Conservation (phyloP, 2,113 vertebrate genomes). For the Melozone crissalis region DNA sequence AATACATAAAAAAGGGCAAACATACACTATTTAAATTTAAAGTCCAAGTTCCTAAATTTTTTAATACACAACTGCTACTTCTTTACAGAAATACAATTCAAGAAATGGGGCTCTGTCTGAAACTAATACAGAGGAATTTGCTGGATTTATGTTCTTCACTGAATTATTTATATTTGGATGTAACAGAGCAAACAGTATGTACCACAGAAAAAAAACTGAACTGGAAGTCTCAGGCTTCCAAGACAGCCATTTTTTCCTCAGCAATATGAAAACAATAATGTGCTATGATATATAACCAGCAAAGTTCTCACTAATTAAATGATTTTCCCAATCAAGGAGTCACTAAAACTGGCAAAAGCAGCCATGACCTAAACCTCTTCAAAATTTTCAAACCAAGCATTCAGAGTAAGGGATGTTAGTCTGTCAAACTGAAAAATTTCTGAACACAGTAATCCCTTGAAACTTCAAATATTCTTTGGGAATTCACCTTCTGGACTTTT, state of each 20-base stretch:
- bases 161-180: background rate
- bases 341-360: background rate
- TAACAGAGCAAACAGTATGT: background rate
- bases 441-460: background rate
- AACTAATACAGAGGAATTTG: background rate
- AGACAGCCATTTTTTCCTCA: background rate
- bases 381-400: background rate
- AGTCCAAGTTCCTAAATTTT: background rate
- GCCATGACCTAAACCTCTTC: background rate
- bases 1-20: background rate
- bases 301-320: background rate
- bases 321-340: background rate
- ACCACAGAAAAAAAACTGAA: background rate
- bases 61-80: background rate
- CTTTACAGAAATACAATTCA: background rate
- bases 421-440: background rate
- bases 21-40: background rate
- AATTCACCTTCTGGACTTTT: background rate
- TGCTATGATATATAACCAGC: background rate
- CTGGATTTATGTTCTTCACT: background rate
- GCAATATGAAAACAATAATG: background rate
- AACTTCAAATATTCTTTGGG: background rate
- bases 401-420: background rate
- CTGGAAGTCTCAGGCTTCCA: background rate
- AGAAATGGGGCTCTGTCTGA: background rate